Percentiles rank a stretch among this genome's conserved stretches.
phyloP scores from a whole-genome alignment of 2,888 invertebrate genomes.

The Pyrrhosoma nymphula region DNA sequence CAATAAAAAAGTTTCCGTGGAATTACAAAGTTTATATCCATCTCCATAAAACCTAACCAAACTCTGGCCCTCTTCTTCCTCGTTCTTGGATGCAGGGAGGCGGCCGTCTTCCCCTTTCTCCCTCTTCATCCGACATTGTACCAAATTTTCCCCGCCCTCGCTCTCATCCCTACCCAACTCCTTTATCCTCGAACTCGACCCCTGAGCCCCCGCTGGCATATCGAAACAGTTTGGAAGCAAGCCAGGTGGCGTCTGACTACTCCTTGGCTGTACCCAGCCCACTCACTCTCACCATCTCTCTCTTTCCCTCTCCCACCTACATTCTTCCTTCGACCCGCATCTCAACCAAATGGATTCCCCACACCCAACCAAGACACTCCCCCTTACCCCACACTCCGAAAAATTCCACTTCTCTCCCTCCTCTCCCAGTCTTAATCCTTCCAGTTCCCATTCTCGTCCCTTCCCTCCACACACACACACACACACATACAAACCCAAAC shows the following conservation, averaged over 20 bases:
- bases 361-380: no score
- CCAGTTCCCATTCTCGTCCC: not conserved
- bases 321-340: not conserved
- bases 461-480: not conserved
- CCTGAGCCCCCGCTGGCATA: slow-evolving; percentile 52
- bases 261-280: not conserved
- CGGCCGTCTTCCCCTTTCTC: not conserved
- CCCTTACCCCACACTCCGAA: no score
- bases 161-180: not conserved
- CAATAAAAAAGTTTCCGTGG: no score
- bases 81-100: not conserved
- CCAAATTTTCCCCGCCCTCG: not conserved
- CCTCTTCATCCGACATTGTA: not conserved
- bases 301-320: not conserved
- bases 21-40: not conserved
- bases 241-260: slow-evolving; percentile 46
- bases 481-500: not conserved
- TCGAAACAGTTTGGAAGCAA: slow-evolving; percentile 64
- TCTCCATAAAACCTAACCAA: not conserved
- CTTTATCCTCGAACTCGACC: slow-evolving; percentile 46
- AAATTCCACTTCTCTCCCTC: no score
- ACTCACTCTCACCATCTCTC: no score
- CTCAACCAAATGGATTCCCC: no score
- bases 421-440: not conserved
- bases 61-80: not conserved